phyloP scores from a whole-genome alignment of 2,888 invertebrate species.

The Oxyteleia sp. region DNA sequence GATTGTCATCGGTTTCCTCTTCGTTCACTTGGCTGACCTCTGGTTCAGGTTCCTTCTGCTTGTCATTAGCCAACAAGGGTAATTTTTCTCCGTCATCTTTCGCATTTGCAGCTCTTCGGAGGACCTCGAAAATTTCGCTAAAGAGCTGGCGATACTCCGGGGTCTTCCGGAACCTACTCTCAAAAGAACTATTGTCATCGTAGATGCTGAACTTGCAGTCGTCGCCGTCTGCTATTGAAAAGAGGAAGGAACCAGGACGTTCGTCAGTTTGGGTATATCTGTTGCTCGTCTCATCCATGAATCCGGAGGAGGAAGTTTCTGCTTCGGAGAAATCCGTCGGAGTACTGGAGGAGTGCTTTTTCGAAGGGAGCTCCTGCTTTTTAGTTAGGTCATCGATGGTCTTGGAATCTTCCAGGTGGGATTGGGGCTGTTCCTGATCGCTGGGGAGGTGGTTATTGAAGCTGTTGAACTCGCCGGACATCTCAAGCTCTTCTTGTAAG shows the following conservation, averaged over 20 bases:
- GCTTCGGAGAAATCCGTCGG: conserved; percentile 95
- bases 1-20: conserved; percentile 91
- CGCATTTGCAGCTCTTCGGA: conserved; percentile 94
- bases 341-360: conserved; percentile 89
- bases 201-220: conserved; percentile 96
- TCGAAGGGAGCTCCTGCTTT: conserved; percentile 50
- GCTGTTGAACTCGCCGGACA: conserved; percentile 92
- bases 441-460: conserved; percentile 86
- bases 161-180: conserved; percentile 93
- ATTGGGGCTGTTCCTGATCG: conserved; percentile 41
- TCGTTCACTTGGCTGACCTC: conserved; percentile 89
- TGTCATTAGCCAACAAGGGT: conserved; percentile 90
- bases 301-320: conserved; percentile 95
- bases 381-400: conserved; percentile 6
- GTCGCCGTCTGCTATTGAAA: conserved; percentile 95
- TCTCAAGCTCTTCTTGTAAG: conserved; percentile 92
- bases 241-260: conserved; percentile 93
- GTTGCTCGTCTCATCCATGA: conserved; percentile 93
- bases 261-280: conserved; percentile 94
- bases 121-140: conserved; percentile 94
- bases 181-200: conserved; percentile 92
- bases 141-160: conserved; percentile 94
- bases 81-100: conserved; percentile 94
- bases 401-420: conserved; percentile 13
- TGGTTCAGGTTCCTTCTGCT: conserved; percentile 18